Evolutionary conservation across 2,113 vertebrate genomes (phyloP), one percentile per base, ranked within the genome.

Genomic region (Petrocephalus microphthalmus): DNA sequence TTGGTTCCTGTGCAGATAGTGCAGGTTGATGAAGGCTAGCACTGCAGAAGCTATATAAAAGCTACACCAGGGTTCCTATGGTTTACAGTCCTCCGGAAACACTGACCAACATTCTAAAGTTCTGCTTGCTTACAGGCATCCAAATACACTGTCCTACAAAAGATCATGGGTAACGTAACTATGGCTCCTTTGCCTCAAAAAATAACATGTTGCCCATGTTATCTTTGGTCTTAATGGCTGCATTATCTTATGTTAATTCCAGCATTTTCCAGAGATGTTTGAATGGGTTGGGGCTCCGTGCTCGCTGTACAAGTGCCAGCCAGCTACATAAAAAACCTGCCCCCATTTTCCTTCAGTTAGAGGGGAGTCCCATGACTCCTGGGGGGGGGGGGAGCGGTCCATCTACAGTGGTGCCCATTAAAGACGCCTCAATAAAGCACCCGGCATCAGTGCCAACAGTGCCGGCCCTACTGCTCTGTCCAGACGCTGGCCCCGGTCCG

Each of bases 401-500:
- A 25, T 85, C 84, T 85, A 7, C 33, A 15, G 29, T 33, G 6
- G 17, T 78, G 71, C 33, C 71, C 17, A 42, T 42, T 78, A 83
- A 49, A 83, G 33, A 3, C 7, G 81, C 20, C 81, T n/a, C 81
- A 11, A 83, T 83, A 49, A 83, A 49, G 19, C 19, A 1, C 19
- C 45, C 8, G 2, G 1, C 45, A 0, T 45, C 11, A 19, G 81
- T 22, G 8, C 49, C 49, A 10, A 87, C 25, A 15, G 67, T 42
- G 11, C 33, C 33, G 29, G n/a, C 17, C 17, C 56, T 45, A 37
- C 17, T 42, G 2, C 37, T 87, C 42, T 45, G 4, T 71, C 57
- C n/a, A 5, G 37, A 64, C 56, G n/a, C 89, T 87, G 82, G 91
- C 86, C 89, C 83, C 83, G 49, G 84, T 88, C 84, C 57, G 64